Base-by-base conservation (phyloP, 2,888 invertebrate genomes). In the Sarcophaga carnaria region DNA sequence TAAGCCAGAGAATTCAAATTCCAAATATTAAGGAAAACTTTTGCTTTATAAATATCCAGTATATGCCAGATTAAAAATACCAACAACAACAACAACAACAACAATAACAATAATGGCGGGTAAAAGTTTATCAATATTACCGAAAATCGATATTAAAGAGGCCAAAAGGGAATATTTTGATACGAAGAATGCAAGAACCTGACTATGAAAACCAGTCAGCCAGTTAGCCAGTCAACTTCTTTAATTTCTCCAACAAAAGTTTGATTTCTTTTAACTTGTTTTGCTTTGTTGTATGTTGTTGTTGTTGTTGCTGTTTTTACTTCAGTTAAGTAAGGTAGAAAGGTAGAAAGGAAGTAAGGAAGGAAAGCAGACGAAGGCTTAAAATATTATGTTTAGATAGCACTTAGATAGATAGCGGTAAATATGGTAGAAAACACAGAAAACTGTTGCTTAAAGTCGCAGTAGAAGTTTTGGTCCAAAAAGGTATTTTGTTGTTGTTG, bases 221-320 rank as follows among this genome's bases (percentile, higher is more conserved):
- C 49, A 49, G 49, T 14, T 14, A 49, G 54, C 4, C 54, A 54
- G 54, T 17, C 25, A 77, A 77, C 37, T 67, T 77, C 20, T 69
- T 67, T 77, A 77, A 77, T 77, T 77, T 77, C 62, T 69, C 62
- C 49, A 69, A 70, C 69, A 82, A 45, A 74, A 3, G 20, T 74
- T 72, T 20, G 2, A 10, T 11, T 27, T 12, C 3, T 22, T 60
- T 4, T 71, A 4, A 45, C 0, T 20, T 54, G 54, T 54, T 54
- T 54, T 54, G 54, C 54, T 54, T 54, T 54, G n/a, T 62, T 62
- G 4, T 20, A 20, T 20, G 20, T 37, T 22, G 12, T 62, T 62
- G 22, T 45, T 66, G 25, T 66, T 67, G 54, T 54, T 54, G 17
- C 3, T 54, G 54, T 0, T 54, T 17, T 54, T 54, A 14, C 14